phyloP scores from a whole-genome alignment of 2,113 vertebrate genomes.

The Coryphaenoides rupestris region DNA sequence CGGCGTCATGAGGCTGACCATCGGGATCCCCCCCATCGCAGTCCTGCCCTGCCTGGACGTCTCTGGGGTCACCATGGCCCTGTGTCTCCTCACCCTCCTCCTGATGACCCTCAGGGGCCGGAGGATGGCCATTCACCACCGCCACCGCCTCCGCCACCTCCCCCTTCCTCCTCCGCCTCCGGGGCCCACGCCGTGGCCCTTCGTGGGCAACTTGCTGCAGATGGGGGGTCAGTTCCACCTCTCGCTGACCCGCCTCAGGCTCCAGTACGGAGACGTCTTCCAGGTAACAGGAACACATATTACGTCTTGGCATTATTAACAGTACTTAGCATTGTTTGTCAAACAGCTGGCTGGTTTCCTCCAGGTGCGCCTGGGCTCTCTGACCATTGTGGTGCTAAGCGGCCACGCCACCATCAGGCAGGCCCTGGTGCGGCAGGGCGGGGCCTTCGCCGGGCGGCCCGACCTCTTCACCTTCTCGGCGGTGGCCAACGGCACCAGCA shows the following conservation, averaged over 20 bases:
- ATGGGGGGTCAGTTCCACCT: conserved; percentile 65
- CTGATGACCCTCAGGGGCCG: conserved; percentile 51
- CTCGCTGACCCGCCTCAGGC: conserved; percentile 62
- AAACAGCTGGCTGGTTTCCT: background rate
- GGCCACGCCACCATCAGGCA: conserved; percentile 59
- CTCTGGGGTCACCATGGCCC: conserved; percentile 48
- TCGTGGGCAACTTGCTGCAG: conserved; percentile 69
- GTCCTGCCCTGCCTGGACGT: conserved; percentile 25
- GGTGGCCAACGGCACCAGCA: conserved; percentile 66
- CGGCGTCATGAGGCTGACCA: conserved; percentile 42
- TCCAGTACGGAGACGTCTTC: conserved; percentile 65
- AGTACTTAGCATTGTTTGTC: too few relatives aligned
- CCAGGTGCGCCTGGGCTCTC: conserved; percentile 55
- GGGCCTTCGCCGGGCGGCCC: conserved; percentile 63
- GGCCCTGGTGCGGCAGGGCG: conserved; percentile 54
- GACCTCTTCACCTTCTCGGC: conserved; percentile 70
- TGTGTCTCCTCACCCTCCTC: conserved; percentile 49
- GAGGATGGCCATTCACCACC: conserved; percentile 23
- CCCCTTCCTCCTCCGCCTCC: conserved; percentile 44
- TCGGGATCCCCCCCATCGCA: conserved; percentile 38
- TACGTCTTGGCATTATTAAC: too few relatives aligned
- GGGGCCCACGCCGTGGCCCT: conserved; percentile 64
- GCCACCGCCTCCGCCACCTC: conserved; percentile 6
- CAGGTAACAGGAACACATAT: too few relatives aligned
- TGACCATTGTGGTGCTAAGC: conserved; percentile 68